Conservation (phyloP, 2,888 invertebrate species). For the Mayetiola destructor region DNA sequence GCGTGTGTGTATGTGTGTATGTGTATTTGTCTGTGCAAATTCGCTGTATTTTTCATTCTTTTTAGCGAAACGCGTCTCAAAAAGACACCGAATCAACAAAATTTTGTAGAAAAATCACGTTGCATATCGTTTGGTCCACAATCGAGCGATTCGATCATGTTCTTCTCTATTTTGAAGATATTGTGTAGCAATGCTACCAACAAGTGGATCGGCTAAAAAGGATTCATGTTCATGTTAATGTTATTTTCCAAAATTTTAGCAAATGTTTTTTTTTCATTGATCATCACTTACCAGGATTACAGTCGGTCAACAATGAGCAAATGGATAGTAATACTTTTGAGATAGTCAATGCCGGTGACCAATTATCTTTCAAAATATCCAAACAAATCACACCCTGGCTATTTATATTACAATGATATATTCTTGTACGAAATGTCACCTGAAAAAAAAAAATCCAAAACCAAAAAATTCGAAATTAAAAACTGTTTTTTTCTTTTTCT, state of each 20-base stretch:
- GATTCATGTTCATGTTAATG: too few relatives aligned
- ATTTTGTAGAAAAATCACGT: neutral
- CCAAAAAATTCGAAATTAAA: constrained; percentile 6
- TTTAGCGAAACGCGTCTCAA: too few relatives aligned
- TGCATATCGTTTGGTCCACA: constrained; percentile 91
- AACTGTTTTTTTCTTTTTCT: neutral
- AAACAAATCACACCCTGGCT: constrained; percentile 96
- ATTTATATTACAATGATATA: constrained; percentile 99
- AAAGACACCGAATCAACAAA: too few relatives aligned
- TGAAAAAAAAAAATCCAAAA: constrained; percentile 28
- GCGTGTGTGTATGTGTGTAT: too few relatives aligned
- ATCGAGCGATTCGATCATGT: constrained; percentile 93
- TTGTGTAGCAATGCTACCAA: constrained; percentile 96
- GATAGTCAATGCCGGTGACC: constrained; percentile 98
- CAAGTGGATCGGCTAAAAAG: constrained; percentile 83
- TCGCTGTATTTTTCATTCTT: too few relatives aligned
- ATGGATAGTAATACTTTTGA: constrained; percentile 95
- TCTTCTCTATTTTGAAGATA: constrained; percentile 94
- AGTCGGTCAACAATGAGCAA: constrained; percentile 94
- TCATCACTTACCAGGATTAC: constrained; percentile 94
- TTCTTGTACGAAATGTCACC: constrained; percentile 87
- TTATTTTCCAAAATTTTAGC: too few relatives aligned
- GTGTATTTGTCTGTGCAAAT: too few relatives aligned
- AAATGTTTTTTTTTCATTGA: too few relatives aligned
- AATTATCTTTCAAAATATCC: constrained; percentile 96